Percentiles rank a stretch among this genome's conserved stretches.
phyloP scores from a whole-genome alignment of 1,140 invertebrate genomes.

The Lysiphlebus fabarum region DNA sequence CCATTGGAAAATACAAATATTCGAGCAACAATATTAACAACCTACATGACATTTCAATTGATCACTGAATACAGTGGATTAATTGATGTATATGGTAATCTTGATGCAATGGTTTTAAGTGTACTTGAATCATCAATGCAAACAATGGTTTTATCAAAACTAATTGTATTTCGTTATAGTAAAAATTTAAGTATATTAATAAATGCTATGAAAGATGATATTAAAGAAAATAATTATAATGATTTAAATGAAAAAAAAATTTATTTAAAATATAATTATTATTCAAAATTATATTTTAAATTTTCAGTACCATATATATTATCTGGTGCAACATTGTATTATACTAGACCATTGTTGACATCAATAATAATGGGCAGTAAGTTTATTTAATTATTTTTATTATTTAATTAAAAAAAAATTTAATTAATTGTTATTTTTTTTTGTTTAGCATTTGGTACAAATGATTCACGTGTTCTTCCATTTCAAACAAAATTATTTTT shows the following conservation, averaged over 20 bases:
- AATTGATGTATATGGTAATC: slow-evolving; percentile 22
- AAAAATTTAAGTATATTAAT: slow-evolving; percentile 23
- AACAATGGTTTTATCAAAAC: slow-evolving; percentile 24
- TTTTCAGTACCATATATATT: slow-evolving; percentile 26
- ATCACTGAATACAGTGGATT: slow-evolving; percentile 28
- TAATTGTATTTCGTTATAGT: slow-evolving; percentile 30
- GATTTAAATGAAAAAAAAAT: slow-evolving; percentile 28
- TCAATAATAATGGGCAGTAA: slow-evolving; percentile 2
- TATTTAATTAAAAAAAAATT: neutral
- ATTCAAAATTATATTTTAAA: slow-evolving; percentile 30
- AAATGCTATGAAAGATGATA: slow-evolving; percentile 21
- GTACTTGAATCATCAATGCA: slow-evolving; percentile 31
- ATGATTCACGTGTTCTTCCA: slow-evolving; percentile 25
- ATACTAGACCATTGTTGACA: slow-evolving; percentile 22
- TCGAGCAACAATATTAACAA: slow-evolving; percentile 27
- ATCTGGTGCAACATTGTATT: slow-evolving; percentile 22
- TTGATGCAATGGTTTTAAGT: slow-evolving; percentile 30
- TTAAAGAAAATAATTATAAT: slow-evolving; percentile 23
- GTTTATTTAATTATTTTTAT: neutral
- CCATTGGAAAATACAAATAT: slow-evolving; percentile 27
- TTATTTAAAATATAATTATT: slow-evolving; percentile 31
- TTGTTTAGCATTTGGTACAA: neutral
- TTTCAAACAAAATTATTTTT: slow-evolving; percentile 22
- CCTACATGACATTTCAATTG: slow-evolving; percentile 25
- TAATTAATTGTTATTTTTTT: neutral